phyloP scores from a whole-genome alignment of 1,140 invertebrate genomes.

The Drosophila murphyi region DNA sequence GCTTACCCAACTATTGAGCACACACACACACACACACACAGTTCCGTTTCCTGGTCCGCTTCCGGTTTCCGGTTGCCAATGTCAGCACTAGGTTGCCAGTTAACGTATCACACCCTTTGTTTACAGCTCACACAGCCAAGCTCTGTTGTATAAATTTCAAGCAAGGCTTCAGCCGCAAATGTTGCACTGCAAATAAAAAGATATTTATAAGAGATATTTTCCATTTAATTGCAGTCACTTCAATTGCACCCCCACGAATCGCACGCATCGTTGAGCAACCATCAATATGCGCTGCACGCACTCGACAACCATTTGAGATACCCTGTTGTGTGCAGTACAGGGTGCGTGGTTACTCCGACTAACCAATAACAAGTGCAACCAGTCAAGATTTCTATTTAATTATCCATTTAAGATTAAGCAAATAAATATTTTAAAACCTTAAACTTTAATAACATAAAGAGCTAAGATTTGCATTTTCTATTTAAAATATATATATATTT shows the following conservation, averaged over 20 bases:
- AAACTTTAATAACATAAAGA: no score
- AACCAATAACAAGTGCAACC: not conserved
- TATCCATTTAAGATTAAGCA: no score
- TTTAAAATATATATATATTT: no score
- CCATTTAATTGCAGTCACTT: conserved; percentile 74
- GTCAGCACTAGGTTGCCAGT: conserved; percentile 15
- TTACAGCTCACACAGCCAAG: conserved; percentile 1
- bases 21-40: not conserved
- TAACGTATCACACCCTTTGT: conserved; percentile 7
- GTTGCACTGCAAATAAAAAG: conserved; percentile 13
- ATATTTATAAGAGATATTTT: conserved; percentile 33
- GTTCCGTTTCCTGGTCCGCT: conserved; percentile 19
- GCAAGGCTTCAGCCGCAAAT: not conserved
- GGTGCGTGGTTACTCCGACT: not conserved
- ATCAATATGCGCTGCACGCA: conserved; percentile 1
- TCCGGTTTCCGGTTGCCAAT: conserved; percentile 15
- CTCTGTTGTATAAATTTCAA: not conserved
- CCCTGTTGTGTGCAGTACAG: not conserved
- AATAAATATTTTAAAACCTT: no score
- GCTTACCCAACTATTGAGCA: conserved; percentile 36
- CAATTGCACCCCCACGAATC: conserved; percentile 39
- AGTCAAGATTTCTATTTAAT: no score
- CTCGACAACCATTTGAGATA: conserved; percentile 17
- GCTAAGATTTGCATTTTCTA: no score
- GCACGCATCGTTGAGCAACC: conserved; percentile 51